Conservation (phyloP, 1,140 invertebrate genomes). For the Melanaphis sacchari region DNA sequence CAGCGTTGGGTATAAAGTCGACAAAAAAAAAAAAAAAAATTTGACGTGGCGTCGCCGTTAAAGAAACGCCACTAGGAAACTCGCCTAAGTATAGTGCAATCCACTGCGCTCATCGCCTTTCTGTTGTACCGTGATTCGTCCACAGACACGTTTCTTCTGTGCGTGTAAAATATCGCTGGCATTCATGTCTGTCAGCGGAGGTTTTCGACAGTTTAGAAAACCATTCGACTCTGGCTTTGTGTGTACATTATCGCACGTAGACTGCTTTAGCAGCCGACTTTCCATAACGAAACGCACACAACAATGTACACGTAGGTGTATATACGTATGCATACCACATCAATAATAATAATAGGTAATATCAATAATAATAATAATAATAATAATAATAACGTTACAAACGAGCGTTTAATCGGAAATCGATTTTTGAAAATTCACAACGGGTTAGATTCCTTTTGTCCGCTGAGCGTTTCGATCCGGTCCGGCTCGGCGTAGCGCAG, state of each 20-base stretch:
- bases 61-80: no score
- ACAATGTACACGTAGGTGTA: background rate
- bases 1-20: no score
- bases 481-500: background rate
- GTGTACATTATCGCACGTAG: background rate
- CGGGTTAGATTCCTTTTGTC: background rate
- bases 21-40: no score
- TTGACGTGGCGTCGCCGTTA: no score
- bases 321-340: background rate
- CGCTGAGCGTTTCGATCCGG: background rate
- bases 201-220: background rate
- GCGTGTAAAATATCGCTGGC: background rate
- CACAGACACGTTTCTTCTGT: background rate
- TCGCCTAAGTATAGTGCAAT: no score
- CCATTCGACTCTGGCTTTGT: background rate
- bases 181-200: background rate
- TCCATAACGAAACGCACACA: background rate
- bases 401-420: slow-evolving; percentile 49
- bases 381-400: background rate
- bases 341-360: background rate
- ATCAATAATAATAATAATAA: background rate
- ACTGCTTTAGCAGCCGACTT: background rate
- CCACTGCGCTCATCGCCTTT: background rate
- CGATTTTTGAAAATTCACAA: slow-evolving; percentile 30
- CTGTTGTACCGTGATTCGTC: background rate